Percentiles rank a stretch among this genome's conserved stretches.
These are phyloP conservation scores for Polyergus mexicanus DNA, from an alignment of 1,140 invertebrate species.

Conservation along the genomic window DNA sequence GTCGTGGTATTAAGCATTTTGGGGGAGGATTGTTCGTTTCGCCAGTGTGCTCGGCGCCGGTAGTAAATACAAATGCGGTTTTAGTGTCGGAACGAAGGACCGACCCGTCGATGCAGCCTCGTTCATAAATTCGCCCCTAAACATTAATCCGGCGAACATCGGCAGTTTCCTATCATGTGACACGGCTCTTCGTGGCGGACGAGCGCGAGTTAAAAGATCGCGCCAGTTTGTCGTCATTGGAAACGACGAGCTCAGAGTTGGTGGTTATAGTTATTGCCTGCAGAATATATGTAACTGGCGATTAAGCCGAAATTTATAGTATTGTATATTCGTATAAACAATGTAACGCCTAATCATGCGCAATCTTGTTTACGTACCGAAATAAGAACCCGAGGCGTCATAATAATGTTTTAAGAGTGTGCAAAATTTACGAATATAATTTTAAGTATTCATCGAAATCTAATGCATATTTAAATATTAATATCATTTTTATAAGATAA, in stretches of 20 bases:
- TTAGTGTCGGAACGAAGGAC: conserved; percentile 20
- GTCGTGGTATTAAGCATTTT: conserved; percentile 54
- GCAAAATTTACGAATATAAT: conserved; percentile 2
- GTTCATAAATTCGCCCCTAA: conserved; percentile 52
- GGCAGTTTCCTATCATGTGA: conserved; percentile 33
- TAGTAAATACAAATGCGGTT: conserved; percentile 59
- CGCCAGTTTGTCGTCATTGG: conserved; percentile 7
- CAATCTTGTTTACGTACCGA: background rate
- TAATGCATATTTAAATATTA: background rate
- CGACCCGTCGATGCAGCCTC: conserved; percentile 38
- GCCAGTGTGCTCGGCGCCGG: background rate
- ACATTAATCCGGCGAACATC: conserved; percentile 44
- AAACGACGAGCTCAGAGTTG: background rate
- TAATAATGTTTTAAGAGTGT: background rate
- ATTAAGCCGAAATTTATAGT: conserved; percentile 24
- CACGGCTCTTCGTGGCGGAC: conserved; percentile 24
- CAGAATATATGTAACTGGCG: background rate
- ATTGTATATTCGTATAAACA: background rate
- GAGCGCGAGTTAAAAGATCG: conserved; percentile 6
- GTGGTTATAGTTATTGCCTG: conserved; percentile 12
- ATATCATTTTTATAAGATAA: conserved; percentile 28
- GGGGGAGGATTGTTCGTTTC: conserved; percentile 32
- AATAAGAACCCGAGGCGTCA: background rate
- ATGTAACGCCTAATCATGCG: background rate
- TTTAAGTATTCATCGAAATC: background rate